Evolutionary conservation across 2,888 invertebrate genomes (phyloP).

Genomic region (Fragum sueziense): DNA sequence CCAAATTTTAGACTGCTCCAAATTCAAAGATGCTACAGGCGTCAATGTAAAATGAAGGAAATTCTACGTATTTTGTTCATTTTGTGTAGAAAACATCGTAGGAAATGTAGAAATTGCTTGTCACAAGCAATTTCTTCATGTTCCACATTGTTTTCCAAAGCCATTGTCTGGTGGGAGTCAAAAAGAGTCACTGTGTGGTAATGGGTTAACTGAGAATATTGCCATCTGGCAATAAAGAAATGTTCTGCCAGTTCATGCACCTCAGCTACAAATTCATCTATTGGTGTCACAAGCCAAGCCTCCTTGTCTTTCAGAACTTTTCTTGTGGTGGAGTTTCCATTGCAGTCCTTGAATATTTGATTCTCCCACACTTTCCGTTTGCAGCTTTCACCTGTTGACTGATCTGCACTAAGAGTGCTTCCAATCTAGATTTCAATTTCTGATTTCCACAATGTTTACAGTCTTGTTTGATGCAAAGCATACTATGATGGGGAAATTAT

Average conservation of each 20-base stretch:
- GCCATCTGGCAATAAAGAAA: constrained; percentile 38
- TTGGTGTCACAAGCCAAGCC: not conserved
- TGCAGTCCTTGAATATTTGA: not conserved
- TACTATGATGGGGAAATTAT: constrained; percentile 6
- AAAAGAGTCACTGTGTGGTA: too few species aligned
- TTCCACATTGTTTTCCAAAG: too few species aligned
- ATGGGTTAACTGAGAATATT: constrained; percentile 20
- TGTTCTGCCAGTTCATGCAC: constrained; percentile 24
- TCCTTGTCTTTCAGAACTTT: constrained; percentile 25
- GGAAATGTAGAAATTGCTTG: too few species aligned
- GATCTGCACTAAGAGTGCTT: constrained; percentile 4
- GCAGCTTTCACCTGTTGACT: constrained; percentile 6
- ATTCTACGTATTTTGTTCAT: too few species aligned
- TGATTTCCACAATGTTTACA: constrained; percentile 16
- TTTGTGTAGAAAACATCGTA: too few species aligned
- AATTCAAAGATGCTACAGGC: too few species aligned
- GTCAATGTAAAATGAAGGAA: too few species aligned
- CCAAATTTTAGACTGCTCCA: too few species aligned
- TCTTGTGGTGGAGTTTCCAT: constrained; percentile 18
- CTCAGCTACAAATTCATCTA: constrained; percentile 21
- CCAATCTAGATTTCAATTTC: constrained; percentile 3
- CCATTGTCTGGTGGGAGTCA: too few species aligned
- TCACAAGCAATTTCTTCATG: not conserved
- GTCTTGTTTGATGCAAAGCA: constrained; percentile 8
- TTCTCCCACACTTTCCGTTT: constrained; percentile 20